Evolutionary conservation across 2,113 vertebrate genomes (phyloP).

Genomic region (Oenanthe melanoleuca): DNA sequence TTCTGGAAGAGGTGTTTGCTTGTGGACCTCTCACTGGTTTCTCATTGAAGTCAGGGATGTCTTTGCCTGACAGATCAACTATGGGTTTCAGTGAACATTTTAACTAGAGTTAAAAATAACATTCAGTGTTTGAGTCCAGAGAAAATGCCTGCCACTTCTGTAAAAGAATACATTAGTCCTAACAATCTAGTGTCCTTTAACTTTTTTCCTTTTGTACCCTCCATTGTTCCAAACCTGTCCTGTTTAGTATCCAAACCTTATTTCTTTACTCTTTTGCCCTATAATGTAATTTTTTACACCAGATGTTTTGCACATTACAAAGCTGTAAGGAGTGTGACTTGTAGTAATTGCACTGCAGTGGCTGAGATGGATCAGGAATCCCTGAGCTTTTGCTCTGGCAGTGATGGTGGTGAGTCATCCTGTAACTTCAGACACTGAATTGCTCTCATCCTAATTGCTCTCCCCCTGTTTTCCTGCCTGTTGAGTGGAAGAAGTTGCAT

Average conservation of each 20-base stretch:
- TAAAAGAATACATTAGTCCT: background rate
- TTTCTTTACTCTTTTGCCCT: background rate
- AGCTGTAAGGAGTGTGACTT: background rate
- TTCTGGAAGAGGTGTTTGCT: background rate
- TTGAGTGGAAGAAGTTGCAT: background rate
- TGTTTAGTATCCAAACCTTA: background rate
- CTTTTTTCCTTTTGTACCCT: background rate
- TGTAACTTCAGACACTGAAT: background rate
- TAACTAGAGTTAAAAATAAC: background rate
- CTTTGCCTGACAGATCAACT: background rate
- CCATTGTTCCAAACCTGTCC: background rate
- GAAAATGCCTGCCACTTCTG: background rate
- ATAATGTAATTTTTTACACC: background rate
- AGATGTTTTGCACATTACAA: conserved; percentile 23
- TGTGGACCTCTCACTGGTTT: background rate
- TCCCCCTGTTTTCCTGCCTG: background rate
- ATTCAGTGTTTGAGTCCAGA: background rate
- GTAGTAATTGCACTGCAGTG: background rate
- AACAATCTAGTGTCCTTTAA: background rate
- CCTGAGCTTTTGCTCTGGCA: background rate
- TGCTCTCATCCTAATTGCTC: background rate
- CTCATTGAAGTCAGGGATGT: background rate
- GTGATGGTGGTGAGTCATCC: background rate
- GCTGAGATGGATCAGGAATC: background rate
- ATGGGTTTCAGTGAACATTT: background rate